Evolutionary conservation across 2,797 vertebrate species (phyloP).

Genomic region (Cryptoblepharus egeriae): DNA sequence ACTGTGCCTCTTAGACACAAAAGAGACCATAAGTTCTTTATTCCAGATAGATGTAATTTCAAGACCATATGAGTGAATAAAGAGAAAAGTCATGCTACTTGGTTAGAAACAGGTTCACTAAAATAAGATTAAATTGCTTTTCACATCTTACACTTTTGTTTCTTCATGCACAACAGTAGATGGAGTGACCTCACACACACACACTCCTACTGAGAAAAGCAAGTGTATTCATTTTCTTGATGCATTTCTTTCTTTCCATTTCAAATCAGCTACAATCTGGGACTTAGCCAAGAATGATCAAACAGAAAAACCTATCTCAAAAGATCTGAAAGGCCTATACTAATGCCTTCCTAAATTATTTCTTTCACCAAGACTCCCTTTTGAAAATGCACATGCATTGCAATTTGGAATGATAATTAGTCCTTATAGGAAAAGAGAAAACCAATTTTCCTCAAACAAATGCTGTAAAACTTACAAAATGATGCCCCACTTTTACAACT

Average conservation of each 20-base stretch:
- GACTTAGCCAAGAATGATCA: slow-evolving; percentile 25
- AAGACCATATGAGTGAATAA: neutral
- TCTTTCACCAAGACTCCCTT: slow-evolving; percentile 30
- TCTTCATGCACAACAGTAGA: neutral
- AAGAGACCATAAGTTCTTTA: neutral
- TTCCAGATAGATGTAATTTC: neutral
- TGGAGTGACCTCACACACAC: neutral
- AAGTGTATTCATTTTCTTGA: slow-evolving; percentile 10
- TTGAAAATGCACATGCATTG: slow-evolving; percentile 37
- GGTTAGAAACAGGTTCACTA: slow-evolving; percentile 21
- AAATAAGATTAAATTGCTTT: slow-evolving; percentile 32
- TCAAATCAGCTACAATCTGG: slow-evolving; percentile 22
- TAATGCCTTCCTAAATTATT: slow-evolving; percentile 46
- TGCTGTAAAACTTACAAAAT: neutral
- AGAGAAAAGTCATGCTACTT: slow-evolving; percentile 5
- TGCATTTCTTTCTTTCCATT: slow-evolving; percentile 17
- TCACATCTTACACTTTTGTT: slow-evolving; percentile 21
- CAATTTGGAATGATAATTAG: slow-evolving; percentile 60
- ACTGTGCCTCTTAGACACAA: slow-evolving; percentile 10
- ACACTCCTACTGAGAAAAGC: slow-evolving; percentile 20
- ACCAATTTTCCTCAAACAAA: slow-evolving; percentile 34
- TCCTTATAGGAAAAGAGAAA: slow-evolving; percentile 50
- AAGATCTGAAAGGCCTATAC: slow-evolving; percentile 40
- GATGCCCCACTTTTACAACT: neutral
- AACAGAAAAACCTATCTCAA: slow-evolving; percentile 40